Base-by-base conservation (phyloP, 2,888 invertebrate species). In the Xestia sexstrigata region DNA sequence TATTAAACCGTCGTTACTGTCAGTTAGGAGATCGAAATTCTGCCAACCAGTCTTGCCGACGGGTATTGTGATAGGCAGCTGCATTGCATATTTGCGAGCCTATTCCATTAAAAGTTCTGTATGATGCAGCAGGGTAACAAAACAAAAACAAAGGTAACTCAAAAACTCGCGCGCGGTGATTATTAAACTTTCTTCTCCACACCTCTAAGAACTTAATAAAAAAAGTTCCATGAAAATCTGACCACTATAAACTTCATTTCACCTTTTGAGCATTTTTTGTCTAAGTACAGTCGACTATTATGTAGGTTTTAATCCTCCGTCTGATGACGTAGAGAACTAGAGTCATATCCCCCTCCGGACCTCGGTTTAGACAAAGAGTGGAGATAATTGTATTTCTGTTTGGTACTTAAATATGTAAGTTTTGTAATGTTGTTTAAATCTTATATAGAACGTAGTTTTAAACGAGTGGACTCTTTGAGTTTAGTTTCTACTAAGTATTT, bases 321-420 rank as follows among this genome's bases (percentile, higher is more conserved):
- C 26, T 55, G n/a, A 0, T n/a, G 49, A 66, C 58, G 49, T 52
- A 23, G 74, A 13, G 1, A 72, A n/a, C n/a, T n/a, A 23, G 35
- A n/a, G 35, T 30, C 17, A 1, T 30, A 9, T 45, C 45, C n/a
- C n/a, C 20, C 39, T 39, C 45, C 13, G 7, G 9, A 47, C 39
- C 55, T 15, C 0, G 39, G 30, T 58, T 47, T 26, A 49, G 35
- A 60, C 45, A 39, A 55, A 76, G 49, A 45, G 65, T 69, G 30
- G 20, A 58, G 65, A 52, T 76, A 70, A 82, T 81, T 69, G 20
- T 49, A 49, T 76, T 82, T 42, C n/a, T 52, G 35, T 76, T 82
- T 82, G 49, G 70, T 58, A 65, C 58, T 69, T 42, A 23, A 42
- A 17, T 45, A 42, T 17, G 17, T 6, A 69, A 82, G 58, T 69